These are phyloP conservation scores for Onychostoma macrolepis DNA, from an alignment of 2,113 vertebrate genomes.

Conservation along the genomic window DNA sequence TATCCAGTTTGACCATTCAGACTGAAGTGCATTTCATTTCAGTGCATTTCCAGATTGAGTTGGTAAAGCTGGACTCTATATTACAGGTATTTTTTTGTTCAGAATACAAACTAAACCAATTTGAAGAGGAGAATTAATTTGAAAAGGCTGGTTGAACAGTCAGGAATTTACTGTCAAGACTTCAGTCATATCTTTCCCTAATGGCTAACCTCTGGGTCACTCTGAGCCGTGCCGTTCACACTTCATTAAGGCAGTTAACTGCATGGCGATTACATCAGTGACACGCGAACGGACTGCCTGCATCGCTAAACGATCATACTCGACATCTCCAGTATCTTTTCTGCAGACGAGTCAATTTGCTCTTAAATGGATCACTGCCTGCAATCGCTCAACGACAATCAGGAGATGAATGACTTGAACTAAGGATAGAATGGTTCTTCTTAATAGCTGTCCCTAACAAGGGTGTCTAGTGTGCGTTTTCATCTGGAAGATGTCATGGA, in stretches of 20 bases:
- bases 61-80: not conserved
- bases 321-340: constrained; percentile 52
- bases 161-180: constrained; percentile 30
- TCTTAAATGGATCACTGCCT: constrained; percentile 55
- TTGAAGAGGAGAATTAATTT: not conserved
- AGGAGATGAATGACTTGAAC: constrained; percentile 23
- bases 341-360: constrained; percentile 41
- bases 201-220: constrained; percentile 4
- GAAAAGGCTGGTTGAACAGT: not conserved
- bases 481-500: not conserved
- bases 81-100: not conserved
- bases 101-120: not conserved
- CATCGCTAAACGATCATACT: constrained; percentile 53
- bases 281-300: not conserved
- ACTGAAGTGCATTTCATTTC: not conserved
- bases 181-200: not conserved
- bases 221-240: constrained; percentile 1
- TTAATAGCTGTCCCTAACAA: not conserved
- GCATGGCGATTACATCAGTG: not conserved
- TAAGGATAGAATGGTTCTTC: constrained; percentile 12
- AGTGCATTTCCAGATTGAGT: not conserved
- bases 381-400: constrained; percentile 32
- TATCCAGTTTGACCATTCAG: not conserved
- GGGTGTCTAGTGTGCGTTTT: not conserved
- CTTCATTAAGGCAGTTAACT: constrained; percentile 40